Evolutionary conservation across 2,797 vertebrate genomes (phyloP), one percentile per base, ranked within the genome.

Genomic region (Rallus crepitans): DNA sequence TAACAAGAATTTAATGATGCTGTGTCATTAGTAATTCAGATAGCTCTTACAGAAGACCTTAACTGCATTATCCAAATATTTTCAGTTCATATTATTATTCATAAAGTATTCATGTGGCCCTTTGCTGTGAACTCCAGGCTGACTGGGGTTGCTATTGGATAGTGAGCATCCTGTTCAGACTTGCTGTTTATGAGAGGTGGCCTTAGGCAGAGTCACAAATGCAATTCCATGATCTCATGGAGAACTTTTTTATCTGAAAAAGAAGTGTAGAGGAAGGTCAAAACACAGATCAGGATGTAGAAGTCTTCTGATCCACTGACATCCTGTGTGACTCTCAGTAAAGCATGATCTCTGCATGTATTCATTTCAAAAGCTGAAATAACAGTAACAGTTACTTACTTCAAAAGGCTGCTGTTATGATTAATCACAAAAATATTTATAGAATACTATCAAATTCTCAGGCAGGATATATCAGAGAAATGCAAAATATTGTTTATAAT

Each of bases 341-440:
- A 90, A 89, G 53, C 65, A 73, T 48, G 27, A 61, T 81, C 89
- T 86, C 91, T 27, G 15, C 59, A 65, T 65, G 82, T 39, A 53
- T 59, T 81, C 9, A 69, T 82, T 93, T 83, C 33, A 91, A 81
- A 96, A 89, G 72, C 57, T 71, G 72, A 93, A 94, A 68, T 82
- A 93, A 91, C 17, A 24, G n/a, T 48, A 68, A 61, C 8, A 87
- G 78, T 85, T 82, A 53, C 52, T 82, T 48, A 85, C 72, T 88
- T 94, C 87, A 93, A 75, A 96, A 91, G 69, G 45, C 25, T 81
- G 18, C n/a, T 68, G 8, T 60, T 68, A 85, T 57, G 68, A 82
- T 33, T 87, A 71, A 78, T 71, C 2, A 2, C 12, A 61, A 71
- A 68, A 83, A 23, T 63, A n/a, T 88, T 93, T 86, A 59, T 21